These are phyloP conservation scores for Eutrigla gurnardus DNA, from an alignment of 2,797 vertebrate genomes.

Conservation along the genomic window DNA sequence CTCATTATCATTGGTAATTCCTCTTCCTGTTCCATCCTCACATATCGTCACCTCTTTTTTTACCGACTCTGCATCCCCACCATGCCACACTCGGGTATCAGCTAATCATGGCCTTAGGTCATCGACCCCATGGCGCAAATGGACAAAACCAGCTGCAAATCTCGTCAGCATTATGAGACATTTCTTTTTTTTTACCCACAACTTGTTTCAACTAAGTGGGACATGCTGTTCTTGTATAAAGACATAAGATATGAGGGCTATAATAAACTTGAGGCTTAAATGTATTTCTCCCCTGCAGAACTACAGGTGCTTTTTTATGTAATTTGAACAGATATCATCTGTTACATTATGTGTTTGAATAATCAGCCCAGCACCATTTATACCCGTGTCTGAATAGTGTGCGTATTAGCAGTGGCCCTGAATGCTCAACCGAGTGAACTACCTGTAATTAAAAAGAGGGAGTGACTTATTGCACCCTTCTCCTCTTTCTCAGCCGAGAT, in stretches of 20 bases:
- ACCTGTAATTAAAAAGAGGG: slow-evolving; percentile 43
- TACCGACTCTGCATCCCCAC: slow-evolving; percentile 7
- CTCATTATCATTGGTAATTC: not conserved
- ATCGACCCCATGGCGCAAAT: slow-evolving; percentile 7
- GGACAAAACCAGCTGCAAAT: slow-evolving; percentile 17
- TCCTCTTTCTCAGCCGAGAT: slow-evolving; percentile 37
- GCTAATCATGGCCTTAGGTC: slow-evolving; percentile 26
- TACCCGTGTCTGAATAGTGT: not conserved
- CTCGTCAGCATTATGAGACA: no score
- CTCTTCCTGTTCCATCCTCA: not conserved
- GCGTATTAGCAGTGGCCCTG: not conserved
- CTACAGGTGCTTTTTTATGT: not conserved
- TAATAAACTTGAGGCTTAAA: not conserved
- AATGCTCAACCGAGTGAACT: slow-evolving; percentile 13
- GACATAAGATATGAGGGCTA: not conserved
- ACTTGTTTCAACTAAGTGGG: not conserved
- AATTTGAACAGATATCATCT: not conserved
- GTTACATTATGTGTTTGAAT: not conserved
- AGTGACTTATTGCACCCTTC: slow-evolving; percentile 26
- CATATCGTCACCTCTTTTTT: not conserved
- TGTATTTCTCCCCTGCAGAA: not conserved
- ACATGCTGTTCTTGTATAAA: not conserved
- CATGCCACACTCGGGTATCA: not conserved
- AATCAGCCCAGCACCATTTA: not conserved
- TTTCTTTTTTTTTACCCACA: not conserved